Evolutionary conservation across 2,113 vertebrate species (phyloP).

Genomic region (Butorides virescens): DNA sequence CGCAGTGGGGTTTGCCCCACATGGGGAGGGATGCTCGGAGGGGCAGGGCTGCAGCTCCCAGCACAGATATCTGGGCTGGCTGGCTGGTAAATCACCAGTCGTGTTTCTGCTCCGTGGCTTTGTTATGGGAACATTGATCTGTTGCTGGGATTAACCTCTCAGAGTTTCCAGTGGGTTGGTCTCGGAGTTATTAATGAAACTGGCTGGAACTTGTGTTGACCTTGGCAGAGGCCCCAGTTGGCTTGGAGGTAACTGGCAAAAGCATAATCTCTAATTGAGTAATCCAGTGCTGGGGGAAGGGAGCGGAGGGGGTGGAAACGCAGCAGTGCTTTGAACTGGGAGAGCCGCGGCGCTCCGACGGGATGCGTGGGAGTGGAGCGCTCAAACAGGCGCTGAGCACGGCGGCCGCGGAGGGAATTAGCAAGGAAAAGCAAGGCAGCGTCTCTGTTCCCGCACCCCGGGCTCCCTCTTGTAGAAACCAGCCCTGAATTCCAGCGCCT

Average conservation of each 20-base stretch:
- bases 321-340: not conserved
- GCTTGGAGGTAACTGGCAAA: constrained; percentile 67
- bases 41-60: not conserved
- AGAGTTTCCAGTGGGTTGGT: constrained; percentile 68
- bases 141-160: constrained; percentile 72
- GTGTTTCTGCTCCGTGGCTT: not conserved
- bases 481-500: not conserved
- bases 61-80: not conserved
- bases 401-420: not conserved
- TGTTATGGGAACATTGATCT: constrained; percentile 67
- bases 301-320: not conserved
- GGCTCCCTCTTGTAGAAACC: not conserved
- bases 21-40: fast-evolving
- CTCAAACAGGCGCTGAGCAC: not conserved
- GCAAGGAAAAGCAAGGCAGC: not conserved
- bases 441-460: not conserved
- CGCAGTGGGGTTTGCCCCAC: not conserved
- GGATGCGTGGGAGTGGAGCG: not conserved
- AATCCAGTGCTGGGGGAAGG: constrained; percentile 34
- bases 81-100: not conserved
- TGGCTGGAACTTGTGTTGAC: constrained; percentile 68
- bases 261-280: constrained; percentile 59
- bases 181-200: constrained; percentile 66
- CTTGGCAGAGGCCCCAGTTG: constrained; percentile 69
- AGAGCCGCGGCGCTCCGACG: not conserved